Evolutionary conservation across 2,113 vertebrate genomes (phyloP).

Genomic region (Calyptommatus sinebrachiatus): DNA sequence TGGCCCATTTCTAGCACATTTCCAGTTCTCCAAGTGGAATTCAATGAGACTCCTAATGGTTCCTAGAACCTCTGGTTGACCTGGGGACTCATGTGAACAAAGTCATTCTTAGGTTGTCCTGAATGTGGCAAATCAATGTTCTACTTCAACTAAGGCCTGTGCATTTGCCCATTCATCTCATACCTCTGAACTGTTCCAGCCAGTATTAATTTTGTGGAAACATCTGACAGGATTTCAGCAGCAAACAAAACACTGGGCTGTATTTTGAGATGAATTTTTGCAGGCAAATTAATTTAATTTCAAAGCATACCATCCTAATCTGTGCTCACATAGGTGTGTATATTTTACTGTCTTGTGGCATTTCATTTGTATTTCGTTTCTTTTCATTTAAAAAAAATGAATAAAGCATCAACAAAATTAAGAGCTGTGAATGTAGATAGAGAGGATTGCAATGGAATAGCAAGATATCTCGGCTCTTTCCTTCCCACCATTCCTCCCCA

Average conservation of each 20-base stretch:
- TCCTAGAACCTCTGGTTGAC: too few relatives aligned
- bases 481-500: conserved; percentile 1
- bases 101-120: background rate
- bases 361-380: conserved; percentile 34
- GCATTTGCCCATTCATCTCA: background rate
- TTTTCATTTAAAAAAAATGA: conserved; percentile 25
- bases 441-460: conserved; percentile 45
- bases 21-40: too few relatives aligned
- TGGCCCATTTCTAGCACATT: too few relatives aligned
- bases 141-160: background rate
- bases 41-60: too few relatives aligned
- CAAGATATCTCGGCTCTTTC: conserved; percentile 49
- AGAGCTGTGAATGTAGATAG: conserved; percentile 31
- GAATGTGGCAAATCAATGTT: background rate
- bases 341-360: conserved; percentile 4
- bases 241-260: background rate
- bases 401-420: conserved; percentile 42
- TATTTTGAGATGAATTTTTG: background rate
- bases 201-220: background rate
- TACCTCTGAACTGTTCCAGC: background rate
- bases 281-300: background rate
- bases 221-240: background rate
- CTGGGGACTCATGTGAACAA: too few relatives aligned
- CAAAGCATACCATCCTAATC: background rate
- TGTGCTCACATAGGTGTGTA: background rate